Percentiles rank a stretch among this genome's conserved stretches.
Evolutionary conservation across 2,113 vertebrate species (phyloP).

Genomic region (Phoenicopterus ruber): DNA sequence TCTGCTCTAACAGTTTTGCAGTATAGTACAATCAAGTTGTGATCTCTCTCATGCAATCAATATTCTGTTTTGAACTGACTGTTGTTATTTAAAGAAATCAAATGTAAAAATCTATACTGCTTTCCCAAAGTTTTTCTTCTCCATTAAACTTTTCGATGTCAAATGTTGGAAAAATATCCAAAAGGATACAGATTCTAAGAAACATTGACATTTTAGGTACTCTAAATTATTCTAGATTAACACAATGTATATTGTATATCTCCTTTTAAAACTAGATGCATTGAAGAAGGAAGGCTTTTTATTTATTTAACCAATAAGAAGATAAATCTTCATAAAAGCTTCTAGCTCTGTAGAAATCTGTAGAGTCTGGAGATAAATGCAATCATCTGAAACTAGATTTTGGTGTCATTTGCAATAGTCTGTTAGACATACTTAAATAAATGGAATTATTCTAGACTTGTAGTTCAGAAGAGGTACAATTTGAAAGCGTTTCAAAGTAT

Average conservation of each 20-base stretch:
- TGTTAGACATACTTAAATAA: not conserved
- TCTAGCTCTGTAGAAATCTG: not conserved
- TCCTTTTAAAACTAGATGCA: not conserved
- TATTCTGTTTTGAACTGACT: not conserved
- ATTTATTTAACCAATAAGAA: not conserved
- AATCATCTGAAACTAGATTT: not conserved
- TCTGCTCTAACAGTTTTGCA: not conserved
- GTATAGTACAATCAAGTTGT: not conserved
- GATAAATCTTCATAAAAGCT: not conserved
- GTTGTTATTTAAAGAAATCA: not conserved
- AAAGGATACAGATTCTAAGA: not conserved
- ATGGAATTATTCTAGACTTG: not conserved
- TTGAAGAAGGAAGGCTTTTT: not conserved
- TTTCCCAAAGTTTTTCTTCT: not conserved
- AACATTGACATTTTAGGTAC: not conserved
- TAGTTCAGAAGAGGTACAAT: not conserved
- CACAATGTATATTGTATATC: not conserved
- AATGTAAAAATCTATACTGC: not conserved
- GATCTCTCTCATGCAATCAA: not conserved
- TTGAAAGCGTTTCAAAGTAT: not conserved
- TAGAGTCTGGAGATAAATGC: not conserved
- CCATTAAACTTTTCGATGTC: not conserved
- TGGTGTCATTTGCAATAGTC: not conserved
- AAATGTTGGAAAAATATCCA: not conserved
- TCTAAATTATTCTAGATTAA: not conserved